A percentile compares a stretch with the other conserved stretches of the same genome.
Conservation (phyloP, 2,797 vertebrate species). For the Xerus rutilus region DNA sequence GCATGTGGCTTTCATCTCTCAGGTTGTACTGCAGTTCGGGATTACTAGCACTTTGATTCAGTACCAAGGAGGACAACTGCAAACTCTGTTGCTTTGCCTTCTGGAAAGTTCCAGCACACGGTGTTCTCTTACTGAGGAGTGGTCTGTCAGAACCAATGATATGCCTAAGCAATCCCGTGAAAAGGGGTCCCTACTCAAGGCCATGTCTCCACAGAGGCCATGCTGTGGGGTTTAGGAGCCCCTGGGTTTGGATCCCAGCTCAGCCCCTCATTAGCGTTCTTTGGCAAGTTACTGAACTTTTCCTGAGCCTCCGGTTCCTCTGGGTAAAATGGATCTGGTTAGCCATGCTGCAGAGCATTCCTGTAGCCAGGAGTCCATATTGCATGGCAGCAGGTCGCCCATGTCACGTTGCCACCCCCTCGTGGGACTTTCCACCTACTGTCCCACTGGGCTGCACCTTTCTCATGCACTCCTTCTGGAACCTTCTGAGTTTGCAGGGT, state of each 20-base stretch:
- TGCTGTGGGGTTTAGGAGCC: no score
- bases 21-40: neutral
- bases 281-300: neutral
- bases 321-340: neutral
- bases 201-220: neutral
- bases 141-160: neutral
- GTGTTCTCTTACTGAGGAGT: neutral
- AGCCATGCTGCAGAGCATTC: accelerated
- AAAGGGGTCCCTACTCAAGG: neutral
- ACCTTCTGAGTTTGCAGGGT: neutral
- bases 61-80: neutral
- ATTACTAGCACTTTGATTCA: neutral
- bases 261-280: neutral
- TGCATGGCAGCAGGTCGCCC: neutral
- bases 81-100: neutral
- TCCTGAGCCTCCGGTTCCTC: neutral
- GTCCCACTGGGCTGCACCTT: neutral
- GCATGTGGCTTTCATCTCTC: neutral
- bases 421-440: no score
- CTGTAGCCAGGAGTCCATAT: neutral
- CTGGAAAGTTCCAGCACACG: neutral
- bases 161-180: neutral
- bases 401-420: no score
- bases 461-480: neutral
- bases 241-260: neutral